These are phyloP conservation scores for Agonopterix heracliana DNA, from an alignment of 2,888 invertebrate genomes.

Conservation along the genomic window DNA sequence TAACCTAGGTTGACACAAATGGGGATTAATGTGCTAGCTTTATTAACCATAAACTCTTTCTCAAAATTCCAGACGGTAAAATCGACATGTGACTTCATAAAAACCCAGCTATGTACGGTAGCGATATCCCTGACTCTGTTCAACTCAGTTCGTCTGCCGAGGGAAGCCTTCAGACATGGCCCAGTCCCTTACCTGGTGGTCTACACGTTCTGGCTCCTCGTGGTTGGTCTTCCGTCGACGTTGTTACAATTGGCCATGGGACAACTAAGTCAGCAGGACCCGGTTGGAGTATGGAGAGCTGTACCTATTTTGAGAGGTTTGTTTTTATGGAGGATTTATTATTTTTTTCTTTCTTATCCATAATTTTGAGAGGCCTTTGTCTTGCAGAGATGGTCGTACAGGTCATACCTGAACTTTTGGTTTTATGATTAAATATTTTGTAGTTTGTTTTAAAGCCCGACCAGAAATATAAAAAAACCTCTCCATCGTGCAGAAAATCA, in stretches of 20 bases:
- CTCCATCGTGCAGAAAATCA: too few relatives aligned
- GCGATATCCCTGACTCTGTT: slow-evolving; percentile 78
- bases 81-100: slow-evolving; percentile 50
- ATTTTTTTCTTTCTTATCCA: too few relatives aligned
- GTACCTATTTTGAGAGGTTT: slow-evolving; percentile 80
- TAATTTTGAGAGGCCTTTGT: too few relatives aligned
- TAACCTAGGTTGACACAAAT: too few relatives aligned
- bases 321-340: not conserved
- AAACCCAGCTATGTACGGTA: slow-evolving; percentile 72
- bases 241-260: slow-evolving; percentile 79
- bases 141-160: slow-evolving; percentile 77
- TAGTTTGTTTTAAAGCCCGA: too few relatives aligned
- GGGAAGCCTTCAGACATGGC: slow-evolving; percentile 76
- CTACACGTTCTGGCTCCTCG: slow-evolving; percentile 75
- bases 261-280: slow-evolving; percentile 80
- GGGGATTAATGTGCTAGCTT: too few relatives aligned
- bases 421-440: too few relatives aligned
- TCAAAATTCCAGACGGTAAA: slow-evolving; percentile 49
- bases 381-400: too few relatives aligned
- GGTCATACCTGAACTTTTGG: too few relatives aligned
- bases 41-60: not conserved
- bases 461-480: too few relatives aligned
- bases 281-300: slow-evolving; percentile 80
- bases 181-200: slow-evolving; percentile 78
- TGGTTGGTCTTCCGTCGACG: slow-evolving; percentile 76